Conservation (phyloP, 2,888 invertebrate genomes). For the Lottia scabra region DNA sequence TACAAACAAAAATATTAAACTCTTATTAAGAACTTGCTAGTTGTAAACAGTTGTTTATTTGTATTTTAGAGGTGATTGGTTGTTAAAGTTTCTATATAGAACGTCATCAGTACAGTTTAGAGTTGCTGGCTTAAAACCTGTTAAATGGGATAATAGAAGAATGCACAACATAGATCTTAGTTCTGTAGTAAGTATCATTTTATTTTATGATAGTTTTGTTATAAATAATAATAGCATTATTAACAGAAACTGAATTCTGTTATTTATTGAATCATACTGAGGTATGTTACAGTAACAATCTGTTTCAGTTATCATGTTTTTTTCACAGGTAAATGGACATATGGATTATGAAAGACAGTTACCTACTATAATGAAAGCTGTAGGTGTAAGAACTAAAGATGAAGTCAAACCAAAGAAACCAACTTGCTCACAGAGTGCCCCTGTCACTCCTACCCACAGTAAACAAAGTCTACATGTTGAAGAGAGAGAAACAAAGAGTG, state of each 20-base stretch:
- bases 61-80: constrained; percentile 74
- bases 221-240: too few relatives aligned
- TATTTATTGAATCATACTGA: too few relatives aligned
- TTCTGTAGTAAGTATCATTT: constrained; percentile 71
- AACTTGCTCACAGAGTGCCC: neutral
- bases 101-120: constrained; percentile 75
- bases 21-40: too few relatives aligned
- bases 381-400: constrained; percentile 66
- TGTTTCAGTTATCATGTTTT: neutral
- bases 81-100: constrained; percentile 77
- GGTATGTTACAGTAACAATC: too few relatives aligned
- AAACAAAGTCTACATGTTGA: neutral
- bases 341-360: constrained; percentile 75
- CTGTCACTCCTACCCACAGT: neutral
- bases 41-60: neutral
- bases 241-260: neutral
- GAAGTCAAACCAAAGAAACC: constrained; percentile 22
- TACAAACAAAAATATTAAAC: too few relatives aligned
- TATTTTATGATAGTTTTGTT: neutral
- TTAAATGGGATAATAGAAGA: constrained; percentile 72
- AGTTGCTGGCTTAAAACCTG: constrained; percentile 75
- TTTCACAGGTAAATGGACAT: constrained; percentile 71
- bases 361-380: constrained; percentile 71
- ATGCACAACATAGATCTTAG: constrained; percentile 76
- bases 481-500: neutral